Conservation (phyloP, 1,140 invertebrate species). For the Colletes latitarsis region DNA sequence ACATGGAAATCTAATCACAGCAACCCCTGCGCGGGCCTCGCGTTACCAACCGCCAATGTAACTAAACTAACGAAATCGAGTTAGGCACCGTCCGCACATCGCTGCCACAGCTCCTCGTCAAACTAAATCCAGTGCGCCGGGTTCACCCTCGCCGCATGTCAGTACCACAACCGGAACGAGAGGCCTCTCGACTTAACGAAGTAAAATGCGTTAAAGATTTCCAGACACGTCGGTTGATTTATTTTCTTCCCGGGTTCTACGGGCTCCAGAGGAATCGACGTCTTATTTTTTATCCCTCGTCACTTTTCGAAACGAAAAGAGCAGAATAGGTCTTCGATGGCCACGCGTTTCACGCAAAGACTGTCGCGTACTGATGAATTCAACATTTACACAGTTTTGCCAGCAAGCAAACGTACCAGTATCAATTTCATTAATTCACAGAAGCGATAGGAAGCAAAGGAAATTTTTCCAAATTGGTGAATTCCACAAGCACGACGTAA, state of each 20-base stretch:
- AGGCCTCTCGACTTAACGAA: slow-evolving; percentile 64
- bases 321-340: no score
- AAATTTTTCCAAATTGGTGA: no score
- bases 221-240: slow-evolving; percentile 45
- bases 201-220: slow-evolving; percentile 66
- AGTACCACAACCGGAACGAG: slow-evolving; percentile 46
- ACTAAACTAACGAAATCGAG: slow-evolving; percentile 79
- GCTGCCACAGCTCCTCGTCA: slow-evolving; percentile 73
- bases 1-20: slow-evolving; percentile 78
- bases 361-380: no score
- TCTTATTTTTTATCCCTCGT: neutral
- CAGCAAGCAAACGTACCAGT: no score
- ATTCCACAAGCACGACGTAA: neutral
- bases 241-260: slow-evolving; percentile 1
- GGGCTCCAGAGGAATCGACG: neutral
- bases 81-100: slow-evolving; percentile 72
- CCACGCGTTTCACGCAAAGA: no score
- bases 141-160: slow-evolving; percentile 63
- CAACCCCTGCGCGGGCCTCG: slow-evolving; percentile 72
- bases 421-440: no score
- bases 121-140: slow-evolving; percentile 70
- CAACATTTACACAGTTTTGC: no score
- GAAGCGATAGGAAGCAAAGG: no score
- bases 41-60: slow-evolving; percentile 77
- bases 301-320: neutral